Base-by-base conservation (phyloP, 2,797 vertebrate genomes). In the Megaceryle alcyon region DNA sequence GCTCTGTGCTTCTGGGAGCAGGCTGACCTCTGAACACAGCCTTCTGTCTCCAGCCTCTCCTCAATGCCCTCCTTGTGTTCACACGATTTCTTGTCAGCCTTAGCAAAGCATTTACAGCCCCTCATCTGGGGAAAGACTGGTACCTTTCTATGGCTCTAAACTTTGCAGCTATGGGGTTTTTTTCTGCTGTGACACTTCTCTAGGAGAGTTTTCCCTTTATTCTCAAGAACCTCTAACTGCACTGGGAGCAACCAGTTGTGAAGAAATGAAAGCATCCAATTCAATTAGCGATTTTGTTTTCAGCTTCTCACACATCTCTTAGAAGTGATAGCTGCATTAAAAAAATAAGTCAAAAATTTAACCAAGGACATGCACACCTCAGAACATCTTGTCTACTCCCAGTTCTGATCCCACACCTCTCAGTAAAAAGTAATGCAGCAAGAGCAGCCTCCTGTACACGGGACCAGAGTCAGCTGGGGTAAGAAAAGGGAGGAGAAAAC, bases 21-120 rank as follows among this genome's bases (percentile, higher is more conserved):
- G 31, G 66, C 19, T 20, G 8, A 23, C 11, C 60, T n/a, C 60
- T 39, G 39, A 37, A 22, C 61, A 59, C 17, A 56, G 35, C 37
- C 5, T 12, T 37, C 37, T 37, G 37, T 37, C 37, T 37, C 37
- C 41, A 15, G 15, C 35, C 33, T 37, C 11, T 35, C 23, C 53
- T 43, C 68, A 28, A 10, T 12, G 22, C 57, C 10, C 29, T 41
- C 57, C 21, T 25, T 0, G 0, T 13, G n/a, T 39, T 73, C 37
- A 21, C 46, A 12, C 22, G 21, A 39, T 44, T 41, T 61, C 37
- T 61, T 39, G 41, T 33, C 61, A 66, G 66, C 35, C 66, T 79
- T 28, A 33, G 29, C 57, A 66, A 51, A 77, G 88, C 35, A 56
- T 41, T 46, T 37, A 46, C 43, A 35, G 14, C 63, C 31, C 35